A percentile compares a stretch with the other conserved stretches of the same genome.
Evolutionary conservation across 1,140 invertebrate species (phyloP).

Genomic region (Propsilocerus akamusi): DNA sequence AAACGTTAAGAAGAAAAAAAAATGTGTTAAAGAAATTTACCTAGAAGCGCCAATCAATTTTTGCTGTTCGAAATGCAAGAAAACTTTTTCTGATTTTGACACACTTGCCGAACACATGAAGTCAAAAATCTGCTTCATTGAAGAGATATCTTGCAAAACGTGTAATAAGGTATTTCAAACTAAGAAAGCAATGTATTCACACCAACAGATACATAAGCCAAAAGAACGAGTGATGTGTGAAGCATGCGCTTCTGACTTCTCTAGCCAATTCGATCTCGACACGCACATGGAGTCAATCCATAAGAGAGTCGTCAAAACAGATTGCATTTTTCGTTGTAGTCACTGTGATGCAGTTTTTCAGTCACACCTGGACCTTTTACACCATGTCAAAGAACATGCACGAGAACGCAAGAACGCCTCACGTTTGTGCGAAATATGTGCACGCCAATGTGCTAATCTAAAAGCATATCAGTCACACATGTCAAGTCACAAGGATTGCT

Average conservation of each 20-base stretch:
- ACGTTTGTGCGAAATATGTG: not conserved
- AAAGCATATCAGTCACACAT: constrained; percentile 1
- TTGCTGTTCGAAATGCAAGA: not conserved
- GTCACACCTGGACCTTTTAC: not conserved
- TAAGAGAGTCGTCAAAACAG: not conserved
- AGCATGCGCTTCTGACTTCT: not conserved
- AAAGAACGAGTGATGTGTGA: not conserved
- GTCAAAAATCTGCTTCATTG: not conserved
- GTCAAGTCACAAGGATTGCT: not conserved
- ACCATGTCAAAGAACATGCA: not conserved
- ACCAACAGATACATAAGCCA: not conserved
- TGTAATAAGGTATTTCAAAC: not conserved
- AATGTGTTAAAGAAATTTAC: not conserved
- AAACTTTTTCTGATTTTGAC: not conserved
- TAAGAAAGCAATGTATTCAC: not conserved
- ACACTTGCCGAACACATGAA: not conserved
- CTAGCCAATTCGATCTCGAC: not conserved
- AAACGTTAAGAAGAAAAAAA: not conserved
- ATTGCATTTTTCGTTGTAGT: not conserved
- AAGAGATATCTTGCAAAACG: not conserved
- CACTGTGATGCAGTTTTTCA: not conserved
- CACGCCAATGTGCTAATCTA: not conserved
- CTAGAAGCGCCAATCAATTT: not conserved
- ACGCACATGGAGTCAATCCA: not conserved
- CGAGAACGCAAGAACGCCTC: not conserved